phyloP scores from a whole-genome alignment of 1,140 invertebrate species.

The Apis florea region DNA sequence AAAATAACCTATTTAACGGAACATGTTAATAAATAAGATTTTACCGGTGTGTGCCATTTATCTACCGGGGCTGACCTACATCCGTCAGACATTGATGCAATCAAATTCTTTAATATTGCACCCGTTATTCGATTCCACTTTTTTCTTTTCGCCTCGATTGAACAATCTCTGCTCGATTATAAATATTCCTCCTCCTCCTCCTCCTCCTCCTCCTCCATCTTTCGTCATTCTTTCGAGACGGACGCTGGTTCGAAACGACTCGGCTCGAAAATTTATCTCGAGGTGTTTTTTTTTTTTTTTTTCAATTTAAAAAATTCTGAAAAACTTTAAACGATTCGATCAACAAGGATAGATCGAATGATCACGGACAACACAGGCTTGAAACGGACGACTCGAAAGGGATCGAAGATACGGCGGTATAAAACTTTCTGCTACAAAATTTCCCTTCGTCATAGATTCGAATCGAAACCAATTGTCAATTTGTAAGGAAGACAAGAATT shows the following conservation, averaged over 20 bases:
- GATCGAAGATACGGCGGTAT: too few species aligned
- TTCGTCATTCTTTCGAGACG: background rate
- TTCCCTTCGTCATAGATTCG: too few species aligned
- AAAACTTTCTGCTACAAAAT: too few species aligned
- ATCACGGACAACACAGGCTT: too few species aligned
- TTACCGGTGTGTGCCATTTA: background rate
- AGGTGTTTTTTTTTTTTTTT: too few species aligned
- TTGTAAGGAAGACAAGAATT: too few species aligned
- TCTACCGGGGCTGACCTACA: constrained; percentile 24
- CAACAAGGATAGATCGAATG: too few species aligned
- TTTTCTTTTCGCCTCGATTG: constrained; percentile 1
- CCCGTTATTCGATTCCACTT: background rate
- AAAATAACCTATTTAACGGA: constrained; percentile 23
- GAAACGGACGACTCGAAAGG: too few species aligned
- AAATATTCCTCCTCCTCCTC: background rate
- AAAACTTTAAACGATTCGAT: too few species aligned
- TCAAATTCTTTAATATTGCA: constrained; percentile 40
- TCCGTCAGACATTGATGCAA: constrained; percentile 8
- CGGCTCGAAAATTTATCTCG: too few species aligned
- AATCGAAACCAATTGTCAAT: too few species aligned
- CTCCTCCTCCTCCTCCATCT: background rate
- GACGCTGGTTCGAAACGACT: background rate
- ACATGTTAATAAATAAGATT: constrained; percentile 33
- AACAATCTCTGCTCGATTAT: constrained; percentile 12
- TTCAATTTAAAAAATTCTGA: too few species aligned